Percentiles rank a stretch among this genome's conserved stretches.
Evolutionary conservation across 1,140 invertebrate species (phyloP).

Genomic region (Bicyclus anynana): DNA sequence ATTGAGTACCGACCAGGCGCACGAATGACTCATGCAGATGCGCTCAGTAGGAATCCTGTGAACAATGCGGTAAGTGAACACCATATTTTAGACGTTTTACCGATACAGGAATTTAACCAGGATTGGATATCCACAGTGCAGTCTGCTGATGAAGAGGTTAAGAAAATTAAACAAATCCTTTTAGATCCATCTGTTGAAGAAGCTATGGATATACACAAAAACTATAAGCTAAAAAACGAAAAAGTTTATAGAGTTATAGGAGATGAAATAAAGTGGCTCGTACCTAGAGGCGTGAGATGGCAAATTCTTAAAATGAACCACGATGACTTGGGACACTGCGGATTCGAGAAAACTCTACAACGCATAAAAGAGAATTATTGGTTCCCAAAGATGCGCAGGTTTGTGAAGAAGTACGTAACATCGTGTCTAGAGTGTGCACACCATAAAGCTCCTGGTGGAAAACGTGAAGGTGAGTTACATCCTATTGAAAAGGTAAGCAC

Average conservation of each 20-base stretch:
- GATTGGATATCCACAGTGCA: conserved; percentile 37
- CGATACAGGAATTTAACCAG: conserved; percentile 5
- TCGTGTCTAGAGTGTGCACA: conserved; percentile 29
- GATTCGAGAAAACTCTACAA: conserved; percentile 40
- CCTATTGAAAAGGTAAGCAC: conserved; percentile 22
- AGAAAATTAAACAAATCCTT: conserved; percentile 25
- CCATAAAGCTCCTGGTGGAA: conserved; percentile 26
- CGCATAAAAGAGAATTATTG: conserved; percentile 37
- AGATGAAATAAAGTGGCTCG: conserved; percentile 39
- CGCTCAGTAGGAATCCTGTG: conserved; percentile 16
- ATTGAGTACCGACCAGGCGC: conserved; percentile 11
- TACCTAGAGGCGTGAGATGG: conserved; percentile 38
- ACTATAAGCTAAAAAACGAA: conserved; percentile 36
- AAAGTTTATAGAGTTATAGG: conserved; percentile 33
- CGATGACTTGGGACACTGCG: conserved; percentile 47
- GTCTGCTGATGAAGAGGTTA: conserved; percentile 29
- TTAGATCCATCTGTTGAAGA: conserved; percentile 3
- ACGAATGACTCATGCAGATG: conserved; percentile 18
- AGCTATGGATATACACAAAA: conserved; percentile 26
- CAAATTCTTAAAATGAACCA: conserved; percentile 42
- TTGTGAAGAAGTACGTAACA: conserved; percentile 32
- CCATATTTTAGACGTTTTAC: conserved; percentile 21
- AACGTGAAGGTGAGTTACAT: conserved; percentile 38
- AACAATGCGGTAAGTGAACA: conserved; percentile 3
- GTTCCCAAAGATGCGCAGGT: conserved; percentile 37